These are phyloP conservation scores for Lophotis ruficrista DNA, from an alignment of 2,113 vertebrate species.

Conservation along the genomic window DNA sequence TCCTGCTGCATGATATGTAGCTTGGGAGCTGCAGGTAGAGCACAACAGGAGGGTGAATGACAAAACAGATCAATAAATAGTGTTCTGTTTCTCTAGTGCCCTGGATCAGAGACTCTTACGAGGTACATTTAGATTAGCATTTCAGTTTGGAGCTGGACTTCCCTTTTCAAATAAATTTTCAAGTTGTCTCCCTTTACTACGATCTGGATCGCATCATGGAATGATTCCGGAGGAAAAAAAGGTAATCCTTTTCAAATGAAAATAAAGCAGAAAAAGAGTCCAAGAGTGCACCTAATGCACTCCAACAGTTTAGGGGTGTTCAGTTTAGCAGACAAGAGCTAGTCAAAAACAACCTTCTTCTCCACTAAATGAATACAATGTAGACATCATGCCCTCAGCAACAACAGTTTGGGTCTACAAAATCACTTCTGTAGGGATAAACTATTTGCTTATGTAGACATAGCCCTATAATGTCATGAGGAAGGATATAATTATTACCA, in stretches of 20 bases:
- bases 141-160: not conserved
- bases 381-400: not conserved
- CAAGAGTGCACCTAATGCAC: not conserved
- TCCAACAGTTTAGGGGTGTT: not conserved
- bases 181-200: not conserved
- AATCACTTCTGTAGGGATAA: not conserved
- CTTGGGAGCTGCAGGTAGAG: not conserved
- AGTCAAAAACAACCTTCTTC: not conserved
- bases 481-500: not conserved
- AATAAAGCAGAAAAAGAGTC: not conserved
- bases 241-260: not conserved
- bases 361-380: not conserved
- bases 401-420: not conserved
- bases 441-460: not conserved
- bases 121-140: not conserved
- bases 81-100: not conserved
- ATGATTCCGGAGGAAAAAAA: not conserved
- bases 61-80: not conserved
- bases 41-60: not conserved
- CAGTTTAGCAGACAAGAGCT: not conserved
- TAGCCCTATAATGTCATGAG: not conserved
- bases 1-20: not conserved
- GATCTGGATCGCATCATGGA: not conserved
- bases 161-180: not conserved
- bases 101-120: not conserved